These are phyloP conservation scores for Poeciliopsis prolifica DNA, from an alignment of 2,113 vertebrate species.

Conservation along the genomic window DNA sequence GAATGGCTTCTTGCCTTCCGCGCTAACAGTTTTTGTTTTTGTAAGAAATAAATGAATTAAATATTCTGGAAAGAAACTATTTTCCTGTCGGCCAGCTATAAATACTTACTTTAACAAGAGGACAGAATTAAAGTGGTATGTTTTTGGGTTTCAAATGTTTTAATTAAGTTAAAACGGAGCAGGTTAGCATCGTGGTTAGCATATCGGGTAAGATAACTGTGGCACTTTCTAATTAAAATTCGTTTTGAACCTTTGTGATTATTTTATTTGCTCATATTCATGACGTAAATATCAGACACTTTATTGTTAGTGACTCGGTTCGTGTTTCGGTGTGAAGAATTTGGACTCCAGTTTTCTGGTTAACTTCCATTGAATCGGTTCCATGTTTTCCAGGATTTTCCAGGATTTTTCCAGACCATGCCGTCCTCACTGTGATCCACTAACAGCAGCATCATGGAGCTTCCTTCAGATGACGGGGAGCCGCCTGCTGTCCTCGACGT, in stretches of 20 bases:
- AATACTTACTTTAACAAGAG: not conserved
- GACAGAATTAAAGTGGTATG: not conserved
- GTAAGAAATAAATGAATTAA: not conserved
- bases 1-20: constrained; percentile 28
- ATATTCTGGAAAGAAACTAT: accelerated
- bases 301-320: too few species aligned
- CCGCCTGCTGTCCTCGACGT: constrained; percentile 71
- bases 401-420: constrained; percentile 16
- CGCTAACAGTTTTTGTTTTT: not conserved
- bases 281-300: too few species aligned
- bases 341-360: not conserved
- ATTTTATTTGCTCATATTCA: too few species aligned
- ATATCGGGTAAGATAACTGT: not conserved
- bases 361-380: not conserved
- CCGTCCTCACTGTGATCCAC: not conserved
- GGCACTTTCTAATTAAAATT: not conserved
- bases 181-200: constrained; percentile 40
- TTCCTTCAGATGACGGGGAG: constrained; percentile 65
- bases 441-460: constrained; percentile 46
- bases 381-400: not conserved
- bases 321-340: too few species aligned
- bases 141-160: not conserved
- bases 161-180: not conserved
- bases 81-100: not conserved
- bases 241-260: too few species aligned